Conservation (phyloP, 1,140 invertebrate genomes). For the Sitobion miscanthi region DNA sequence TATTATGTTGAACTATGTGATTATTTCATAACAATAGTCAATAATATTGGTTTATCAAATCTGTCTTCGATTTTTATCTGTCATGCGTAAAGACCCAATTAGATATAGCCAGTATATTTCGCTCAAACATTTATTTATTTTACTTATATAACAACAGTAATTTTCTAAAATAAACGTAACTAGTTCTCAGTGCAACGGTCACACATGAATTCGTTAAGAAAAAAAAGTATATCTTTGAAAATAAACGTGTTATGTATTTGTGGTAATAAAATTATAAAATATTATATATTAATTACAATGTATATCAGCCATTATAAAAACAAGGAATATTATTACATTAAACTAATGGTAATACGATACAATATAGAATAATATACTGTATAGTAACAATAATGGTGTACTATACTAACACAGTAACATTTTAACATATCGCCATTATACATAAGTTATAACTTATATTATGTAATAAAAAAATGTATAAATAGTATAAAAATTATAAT, state of each 20-base stretch:
- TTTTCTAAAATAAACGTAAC: constrained; percentile 47
- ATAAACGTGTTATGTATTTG: constrained; percentile 32
- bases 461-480: not conserved
- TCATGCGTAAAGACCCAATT: constrained; percentile 51
- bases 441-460: not conserved
- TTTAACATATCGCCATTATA: not conserved
- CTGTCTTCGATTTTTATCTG: constrained; percentile 41
- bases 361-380: not conserved
- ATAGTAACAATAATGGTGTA: not conserved
- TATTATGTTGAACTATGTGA: constrained; percentile 5
- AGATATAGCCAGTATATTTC: constrained; percentile 41
- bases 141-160: constrained; percentile 28
- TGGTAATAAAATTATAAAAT: constrained; percentile 41
- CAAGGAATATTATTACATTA: not conserved
- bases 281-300: constrained; percentile 19
- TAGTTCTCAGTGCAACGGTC: constrained; percentile 3
- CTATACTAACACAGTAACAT: not conserved
- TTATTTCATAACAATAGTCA: constrained; percentile 30
- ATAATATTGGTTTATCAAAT: constrained; percentile 32
- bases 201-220: constrained; percentile 37
- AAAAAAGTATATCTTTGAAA: constrained; percentile 32
- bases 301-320: not conserved
- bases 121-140: constrained; percentile 26
- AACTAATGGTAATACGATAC: not conserved
- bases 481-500: constrained; percentile 21